phyloP scores from a whole-genome alignment of 1,140 invertebrate species.

The Zaprionus inermis region DNA sequence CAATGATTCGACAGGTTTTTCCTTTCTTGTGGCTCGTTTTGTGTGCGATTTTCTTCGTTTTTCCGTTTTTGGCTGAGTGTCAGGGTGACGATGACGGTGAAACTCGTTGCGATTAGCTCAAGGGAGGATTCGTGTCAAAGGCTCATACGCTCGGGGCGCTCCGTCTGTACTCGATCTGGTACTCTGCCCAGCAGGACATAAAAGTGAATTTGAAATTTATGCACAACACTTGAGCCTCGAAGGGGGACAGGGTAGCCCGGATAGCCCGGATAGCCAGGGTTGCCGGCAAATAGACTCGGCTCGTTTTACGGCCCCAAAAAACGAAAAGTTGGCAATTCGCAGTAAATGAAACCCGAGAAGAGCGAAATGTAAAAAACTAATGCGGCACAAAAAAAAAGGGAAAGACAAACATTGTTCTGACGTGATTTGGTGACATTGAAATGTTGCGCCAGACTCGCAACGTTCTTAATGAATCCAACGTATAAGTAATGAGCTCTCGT shows the following conservation, averaged over 20 bases:
- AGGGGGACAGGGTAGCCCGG: not conserved
- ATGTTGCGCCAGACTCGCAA: slow-evolving; percentile 60
- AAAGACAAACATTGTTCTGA: slow-evolving; percentile 32
- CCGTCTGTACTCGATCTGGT: slow-evolving; percentile 10
- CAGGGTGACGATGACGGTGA: slow-evolving; percentile 23
- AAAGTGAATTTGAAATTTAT: slow-evolving; percentile 78
- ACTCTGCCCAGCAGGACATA: slow-evolving; percentile 52
- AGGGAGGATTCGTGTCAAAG: slow-evolving; percentile 28
- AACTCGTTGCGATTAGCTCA: slow-evolving; percentile 35
- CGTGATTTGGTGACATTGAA: slow-evolving; percentile 69
- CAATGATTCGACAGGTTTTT: slow-evolving; percentile 77
- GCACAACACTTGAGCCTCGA: slow-evolving; percentile 49
- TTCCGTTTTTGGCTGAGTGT: not conserved
- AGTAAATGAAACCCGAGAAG: not conserved
- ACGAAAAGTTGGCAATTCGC: slow-evolving; percentile 1
- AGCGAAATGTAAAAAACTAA: slow-evolving; percentile 29
- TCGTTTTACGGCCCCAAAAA: slow-evolving; percentile 33
- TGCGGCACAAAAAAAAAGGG: not conserved
- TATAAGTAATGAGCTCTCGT: slow-evolving; percentile 31
- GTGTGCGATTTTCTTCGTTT: not conserved
- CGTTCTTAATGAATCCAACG: slow-evolving; percentile 60
- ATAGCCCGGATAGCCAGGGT: not conserved
- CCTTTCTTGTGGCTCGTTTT: slow-evolving; percentile 4
- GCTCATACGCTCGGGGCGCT: slow-evolving; percentile 28
- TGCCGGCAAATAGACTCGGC: not conserved